A percentile compares a stretch with the other conserved stretches of the same genome.
These are phyloP conservation scores for Globia sparganii DNA, from an alignment of 2,888 invertebrate genomes.

Conservation along the genomic window DNA sequence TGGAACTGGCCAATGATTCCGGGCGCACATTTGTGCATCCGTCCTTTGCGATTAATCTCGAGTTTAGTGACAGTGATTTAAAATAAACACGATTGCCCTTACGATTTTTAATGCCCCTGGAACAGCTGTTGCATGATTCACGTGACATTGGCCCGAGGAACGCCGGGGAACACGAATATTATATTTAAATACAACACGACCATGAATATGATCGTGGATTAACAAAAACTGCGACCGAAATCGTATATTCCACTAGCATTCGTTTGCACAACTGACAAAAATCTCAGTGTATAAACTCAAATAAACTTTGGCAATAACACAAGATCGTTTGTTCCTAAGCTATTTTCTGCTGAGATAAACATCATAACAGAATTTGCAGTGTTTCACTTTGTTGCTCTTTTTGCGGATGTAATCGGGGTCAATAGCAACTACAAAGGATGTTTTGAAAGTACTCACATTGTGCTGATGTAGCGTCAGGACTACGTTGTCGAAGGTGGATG, in stretches of 20 bases:
- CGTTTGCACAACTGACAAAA: slow-evolving; percentile 71
- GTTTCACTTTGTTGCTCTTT: slow-evolving; percentile 80
- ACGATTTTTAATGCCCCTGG: slow-evolving; percentile 85
- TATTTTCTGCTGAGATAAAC: slow-evolving; percentile 84
- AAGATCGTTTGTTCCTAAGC: slow-evolving; percentile 78
- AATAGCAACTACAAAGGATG: slow-evolving; percentile 71
- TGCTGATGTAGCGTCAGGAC: slow-evolving; percentile 88
- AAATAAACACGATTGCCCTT: slow-evolving; percentile 85
- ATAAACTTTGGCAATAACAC: slow-evolving; percentile 82
- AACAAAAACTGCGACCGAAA: slow-evolving; percentile 73
- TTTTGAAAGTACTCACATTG: slow-evolving; percentile 84
- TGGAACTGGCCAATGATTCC: slow-evolving; percentile 50
- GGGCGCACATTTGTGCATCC: slow-evolving; percentile 58
- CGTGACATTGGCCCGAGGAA: slow-evolving; percentile 84
- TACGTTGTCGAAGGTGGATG: slow-evolving; percentile 89
- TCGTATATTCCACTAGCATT: slow-evolving; percentile 62
- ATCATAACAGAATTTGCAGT: slow-evolving; percentile 80
- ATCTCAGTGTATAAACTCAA: slow-evolving; percentile 77
- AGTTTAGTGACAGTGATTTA: slow-evolving; percentile 78
- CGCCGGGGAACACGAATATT: slow-evolving; percentile 78
- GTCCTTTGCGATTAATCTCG: slow-evolving; percentile 70
- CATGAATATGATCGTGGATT: slow-evolving; percentile 82
- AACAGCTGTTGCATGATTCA: slow-evolving; percentile 88
- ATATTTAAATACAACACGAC: slow-evolving; percentile 79
- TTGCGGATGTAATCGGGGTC: slow-evolving; percentile 76